A percentile compares a stretch with the other conserved stretches of the same genome.
These are phyloP conservation scores for Calameuta filiformis DNA, from an alignment of 2,888 invertebrate species.

Conservation along the genomic window DNA sequence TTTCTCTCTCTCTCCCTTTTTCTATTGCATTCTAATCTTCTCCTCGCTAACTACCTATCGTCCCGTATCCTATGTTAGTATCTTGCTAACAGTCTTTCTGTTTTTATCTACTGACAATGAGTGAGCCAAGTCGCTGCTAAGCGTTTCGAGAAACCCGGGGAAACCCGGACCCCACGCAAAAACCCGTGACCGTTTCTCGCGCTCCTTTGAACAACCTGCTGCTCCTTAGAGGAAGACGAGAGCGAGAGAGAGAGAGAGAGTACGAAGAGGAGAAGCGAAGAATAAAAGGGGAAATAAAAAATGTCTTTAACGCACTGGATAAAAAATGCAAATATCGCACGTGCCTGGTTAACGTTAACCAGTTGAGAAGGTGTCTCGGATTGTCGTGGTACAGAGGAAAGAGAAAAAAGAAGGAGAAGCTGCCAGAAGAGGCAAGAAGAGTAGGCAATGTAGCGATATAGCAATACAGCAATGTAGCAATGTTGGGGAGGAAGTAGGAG, in stretches of 20 bases:
- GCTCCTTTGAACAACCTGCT: not conserved
- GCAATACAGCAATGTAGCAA: not conserved
- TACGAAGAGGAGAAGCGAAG: not conserved
- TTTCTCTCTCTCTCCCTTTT: not conserved
- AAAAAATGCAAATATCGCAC: slow-evolving; percentile 1
- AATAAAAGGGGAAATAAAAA: not conserved
- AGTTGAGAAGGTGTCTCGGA: not conserved
- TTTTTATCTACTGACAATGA: not conserved
- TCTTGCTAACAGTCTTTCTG: not conserved
- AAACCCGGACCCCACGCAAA: not conserved
- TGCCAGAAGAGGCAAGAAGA: slow-evolving; percentile 13
- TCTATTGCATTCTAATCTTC: not conserved
- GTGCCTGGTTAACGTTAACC: not conserved
- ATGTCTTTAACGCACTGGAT: slow-evolving; percentile 24
- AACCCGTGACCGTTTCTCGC: not conserved
- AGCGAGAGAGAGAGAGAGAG: not conserved
- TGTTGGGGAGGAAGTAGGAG: not conserved
- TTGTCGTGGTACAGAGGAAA: not conserved
- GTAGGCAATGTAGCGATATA: not conserved
- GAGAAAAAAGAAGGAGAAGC: not conserved
- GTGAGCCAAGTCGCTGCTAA: not conserved
- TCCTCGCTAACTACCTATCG: not conserved
- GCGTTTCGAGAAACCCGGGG: not conserved
- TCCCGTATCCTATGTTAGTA: not conserved
- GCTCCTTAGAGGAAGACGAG: not conserved